Conservation (phyloP, 2,797 vertebrate genomes). For the Luscinia megarhynchos region DNA sequence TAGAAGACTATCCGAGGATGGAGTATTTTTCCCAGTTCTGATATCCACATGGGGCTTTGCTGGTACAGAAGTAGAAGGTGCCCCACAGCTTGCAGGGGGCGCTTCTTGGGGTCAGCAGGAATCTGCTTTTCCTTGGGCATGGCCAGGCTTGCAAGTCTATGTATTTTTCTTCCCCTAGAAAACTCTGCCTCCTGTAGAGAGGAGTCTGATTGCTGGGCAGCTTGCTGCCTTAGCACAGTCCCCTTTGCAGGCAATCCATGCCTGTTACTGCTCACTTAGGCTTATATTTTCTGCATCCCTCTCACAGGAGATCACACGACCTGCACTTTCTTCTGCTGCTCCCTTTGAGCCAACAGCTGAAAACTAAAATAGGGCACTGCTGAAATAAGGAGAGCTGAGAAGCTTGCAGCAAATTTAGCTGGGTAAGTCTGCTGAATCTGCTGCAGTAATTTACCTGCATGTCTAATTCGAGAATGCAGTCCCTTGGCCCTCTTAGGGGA, state of each 20-base stretch:
- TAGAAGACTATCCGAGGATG: not conserved
- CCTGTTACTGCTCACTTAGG: not conserved
- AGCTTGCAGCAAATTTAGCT: not conserved
- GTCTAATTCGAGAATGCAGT: not conserved
- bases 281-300: not conserved
- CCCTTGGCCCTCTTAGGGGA: not conserved
- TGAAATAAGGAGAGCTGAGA: not conserved
- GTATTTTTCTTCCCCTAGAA: not conserved
- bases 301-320: not conserved
- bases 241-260: not conserved
- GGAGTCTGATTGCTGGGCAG: not conserved
- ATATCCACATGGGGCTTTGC: not conserved
- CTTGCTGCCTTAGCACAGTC: not conserved
- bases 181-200: not conserved
- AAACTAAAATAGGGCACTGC: not conserved
- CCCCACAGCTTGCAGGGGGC: fast-evolving
- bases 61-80: fast-evolving
- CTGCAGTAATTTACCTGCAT: not conserved
- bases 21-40: not conserved
- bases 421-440: not conserved
- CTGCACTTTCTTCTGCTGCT: not conserved
- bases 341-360: not conserved
- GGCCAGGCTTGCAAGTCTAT: not conserved
- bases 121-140: not conserved
- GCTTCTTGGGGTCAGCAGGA: not conserved